A percentile compares a stretch with the other conserved stretches of the same genome.
phyloP scores from a whole-genome alignment of 2,113 vertebrate genomes.

The Brachypteracias leptosomus region DNA sequence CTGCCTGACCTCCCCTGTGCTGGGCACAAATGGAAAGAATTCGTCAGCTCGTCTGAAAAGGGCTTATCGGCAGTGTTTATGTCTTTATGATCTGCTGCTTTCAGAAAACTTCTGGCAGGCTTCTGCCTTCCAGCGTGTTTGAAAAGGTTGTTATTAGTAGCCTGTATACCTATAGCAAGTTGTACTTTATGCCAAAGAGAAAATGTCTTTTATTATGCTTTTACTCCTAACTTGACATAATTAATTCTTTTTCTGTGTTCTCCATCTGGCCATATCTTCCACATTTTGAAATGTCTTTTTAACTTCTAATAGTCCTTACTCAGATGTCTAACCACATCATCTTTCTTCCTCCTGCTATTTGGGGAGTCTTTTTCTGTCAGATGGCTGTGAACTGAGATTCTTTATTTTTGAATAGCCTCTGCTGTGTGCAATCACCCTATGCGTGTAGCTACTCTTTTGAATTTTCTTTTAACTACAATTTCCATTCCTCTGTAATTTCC shows the following conservation, averaged over 20 bases:
- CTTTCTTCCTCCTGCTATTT: background rate
- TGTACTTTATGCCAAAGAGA: background rate
- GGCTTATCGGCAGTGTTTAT: conserved; percentile 13
- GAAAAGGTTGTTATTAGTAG: background rate
- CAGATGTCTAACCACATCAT: background rate
- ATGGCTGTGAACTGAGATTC: background rate
- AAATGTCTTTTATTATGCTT: background rate
- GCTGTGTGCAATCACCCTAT: background rate
- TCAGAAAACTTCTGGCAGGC: conserved; percentile 5
- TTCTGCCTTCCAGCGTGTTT: background rate
- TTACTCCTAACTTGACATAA: background rate
- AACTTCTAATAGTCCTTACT: background rate
- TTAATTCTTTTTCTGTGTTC: background rate
- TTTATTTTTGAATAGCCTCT: background rate
- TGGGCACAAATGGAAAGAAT: conserved; percentile 41
- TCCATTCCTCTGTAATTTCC: background rate
- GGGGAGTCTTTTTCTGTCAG: background rate
- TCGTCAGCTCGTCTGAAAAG: background rate
- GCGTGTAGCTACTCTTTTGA: background rate
- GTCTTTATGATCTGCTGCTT: background rate
- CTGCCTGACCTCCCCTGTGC: background rate
- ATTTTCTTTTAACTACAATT: background rate
- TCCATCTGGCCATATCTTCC: background rate
- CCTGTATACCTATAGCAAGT: background rate
- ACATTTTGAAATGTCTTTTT: background rate